Base-by-base conservation (phyloP, 2,797 vertebrate species). In the Synanceia verrucosa region DNA sequence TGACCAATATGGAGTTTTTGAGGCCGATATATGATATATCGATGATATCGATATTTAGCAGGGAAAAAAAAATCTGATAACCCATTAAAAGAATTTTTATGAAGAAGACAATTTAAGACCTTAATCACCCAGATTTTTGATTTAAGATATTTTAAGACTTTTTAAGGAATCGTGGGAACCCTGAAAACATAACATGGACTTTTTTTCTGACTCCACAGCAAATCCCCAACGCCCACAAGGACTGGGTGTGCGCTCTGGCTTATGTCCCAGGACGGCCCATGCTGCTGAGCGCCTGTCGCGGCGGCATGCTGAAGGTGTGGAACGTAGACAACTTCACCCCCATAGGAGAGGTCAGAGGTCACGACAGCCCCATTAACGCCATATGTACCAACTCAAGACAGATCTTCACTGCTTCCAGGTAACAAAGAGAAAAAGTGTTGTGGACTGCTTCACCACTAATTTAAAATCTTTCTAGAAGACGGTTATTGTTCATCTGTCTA, bases 351-450 rank as follows among this genome's bases (percentile, higher is more conserved):
- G 94, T 99, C 91, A 97, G 94, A 74, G 98, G 96, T 31, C 98
- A 99, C 0, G 97, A 99, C 68, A 99, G 96, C 87, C 97, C 98
- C 78, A 98, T 99, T 88, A 99, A 99, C 0, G 98, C 97, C 91
- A 96, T 97, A 92, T 99, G 97, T 79, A 95, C 96, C 93, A 99
- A 99, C 85, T 93, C 95, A 12, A 95, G 94, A 90, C 96, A 98
- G 86, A 95, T 99, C 89, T 99, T 99, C 88, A 99, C 97, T 0
- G 98, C 97, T 21, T 99, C 98, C 93, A 99, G 97, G 98, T 99
- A 93, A 81, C n/a, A 19, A 18, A 19, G 14, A n/a, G 29, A 21
- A 12, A 1, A 37, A 9, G 11, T 2, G 2, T 6, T 23, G 21
- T 50, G 24, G 16, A 24, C 9, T 31, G 2, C 24, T 26, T 2